Conservation (phyloP, 1,140 invertebrate genomes). For the Zaprionus ornatus region DNA sequence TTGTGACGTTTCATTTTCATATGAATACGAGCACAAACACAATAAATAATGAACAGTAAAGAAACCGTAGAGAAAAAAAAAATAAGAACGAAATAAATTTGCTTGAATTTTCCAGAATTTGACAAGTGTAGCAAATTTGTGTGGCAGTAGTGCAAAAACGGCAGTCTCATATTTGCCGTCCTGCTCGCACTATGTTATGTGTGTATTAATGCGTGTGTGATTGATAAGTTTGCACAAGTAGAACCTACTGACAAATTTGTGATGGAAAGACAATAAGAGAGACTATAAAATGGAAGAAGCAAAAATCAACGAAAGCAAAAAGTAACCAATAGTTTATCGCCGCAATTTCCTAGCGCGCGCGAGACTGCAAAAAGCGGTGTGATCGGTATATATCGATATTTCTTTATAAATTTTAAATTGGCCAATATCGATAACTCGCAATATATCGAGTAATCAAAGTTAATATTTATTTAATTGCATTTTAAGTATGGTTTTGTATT, state of each 20-base stretch:
- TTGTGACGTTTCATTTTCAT: constrained; percentile 58
- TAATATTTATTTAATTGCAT: too few species aligned
- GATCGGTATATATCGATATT: too few species aligned
- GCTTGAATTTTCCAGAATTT: constrained; percentile 19
- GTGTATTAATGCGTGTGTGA: too few species aligned
- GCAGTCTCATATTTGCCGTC: not conserved
- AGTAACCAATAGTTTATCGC: too few species aligned
- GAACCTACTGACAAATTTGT: not conserved
- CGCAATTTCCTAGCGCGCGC: too few species aligned
- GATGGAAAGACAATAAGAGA: not conserved
- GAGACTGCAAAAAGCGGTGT: too few species aligned
- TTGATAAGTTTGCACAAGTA: not conserved
- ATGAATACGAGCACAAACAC: constrained; percentile 19
- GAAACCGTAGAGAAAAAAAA: not conserved
- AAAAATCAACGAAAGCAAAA: too few species aligned
- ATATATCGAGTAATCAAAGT: too few species aligned
- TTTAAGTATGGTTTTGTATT: too few species aligned
- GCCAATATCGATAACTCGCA: too few species aligned
- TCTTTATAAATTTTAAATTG: too few species aligned
- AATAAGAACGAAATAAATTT: constrained; percentile 17
- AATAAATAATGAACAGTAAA: not conserved
- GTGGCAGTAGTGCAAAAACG: not conserved
- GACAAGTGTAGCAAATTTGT: not conserved
- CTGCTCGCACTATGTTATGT: not conserved
- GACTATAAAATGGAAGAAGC: not conserved